These are phyloP conservation scores for Podarcis raffonei DNA, from an alignment of 2,113 vertebrate species.

Conservation along the genomic window DNA sequence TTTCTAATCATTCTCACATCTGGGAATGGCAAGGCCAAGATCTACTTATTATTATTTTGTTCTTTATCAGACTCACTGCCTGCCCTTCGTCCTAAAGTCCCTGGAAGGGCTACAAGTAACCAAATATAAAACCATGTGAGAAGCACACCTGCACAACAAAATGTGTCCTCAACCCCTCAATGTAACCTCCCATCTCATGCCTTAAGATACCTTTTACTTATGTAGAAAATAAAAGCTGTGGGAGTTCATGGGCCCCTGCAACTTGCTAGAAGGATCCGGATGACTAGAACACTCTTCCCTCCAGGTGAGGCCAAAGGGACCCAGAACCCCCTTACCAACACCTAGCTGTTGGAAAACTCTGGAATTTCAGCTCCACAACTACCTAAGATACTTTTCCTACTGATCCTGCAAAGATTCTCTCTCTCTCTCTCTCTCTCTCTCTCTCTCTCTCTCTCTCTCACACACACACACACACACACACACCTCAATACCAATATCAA, in stretches of 20 bases:
- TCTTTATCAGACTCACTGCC: too few relatives aligned
- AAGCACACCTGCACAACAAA: neutral
- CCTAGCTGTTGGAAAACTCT: neutral
- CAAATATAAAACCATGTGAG: too few relatives aligned
- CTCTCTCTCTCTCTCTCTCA: too few relatives aligned
- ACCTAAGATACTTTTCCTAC: neutral
- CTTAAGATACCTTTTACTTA: neutral
- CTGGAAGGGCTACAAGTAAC: too few relatives aligned
- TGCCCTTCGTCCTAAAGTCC: too few relatives aligned
- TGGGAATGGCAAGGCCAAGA: neutral
- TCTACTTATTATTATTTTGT: neutral
- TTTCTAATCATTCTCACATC: neutral
- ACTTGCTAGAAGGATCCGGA: neutral
- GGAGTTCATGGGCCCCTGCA: neutral
- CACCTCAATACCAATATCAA: too few relatives aligned
- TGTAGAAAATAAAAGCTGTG: neutral
- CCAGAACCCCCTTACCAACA: neutral
- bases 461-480: too few relatives aligned
- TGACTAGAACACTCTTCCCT: neutral
- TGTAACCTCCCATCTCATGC: neutral
- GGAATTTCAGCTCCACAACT: neutral
- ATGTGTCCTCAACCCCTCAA: neutral
- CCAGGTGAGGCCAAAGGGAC: neutral
- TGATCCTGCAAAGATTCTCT: neutral
- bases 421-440: too few relatives aligned